Conservation (phyloP, 2,888 invertebrate genomes). For the Troilus luridus region DNA sequence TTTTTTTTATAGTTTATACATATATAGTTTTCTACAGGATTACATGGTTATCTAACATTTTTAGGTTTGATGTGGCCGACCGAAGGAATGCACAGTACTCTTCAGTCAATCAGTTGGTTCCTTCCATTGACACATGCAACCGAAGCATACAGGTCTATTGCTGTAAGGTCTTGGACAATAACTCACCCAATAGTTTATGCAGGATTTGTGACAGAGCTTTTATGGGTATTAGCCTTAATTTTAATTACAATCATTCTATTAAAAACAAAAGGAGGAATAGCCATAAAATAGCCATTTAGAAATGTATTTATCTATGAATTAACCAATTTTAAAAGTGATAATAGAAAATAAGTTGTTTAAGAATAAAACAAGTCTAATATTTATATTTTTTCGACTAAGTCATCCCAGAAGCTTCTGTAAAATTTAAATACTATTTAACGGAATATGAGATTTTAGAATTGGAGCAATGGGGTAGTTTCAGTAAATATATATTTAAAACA, state of each 20-base stretch:
- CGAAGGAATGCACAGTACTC: neutral
- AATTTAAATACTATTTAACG: too few species aligned
- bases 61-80: constrained; percentile 1
- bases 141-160: neutral
- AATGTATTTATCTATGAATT: neutral
- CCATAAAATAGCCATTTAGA: neutral
- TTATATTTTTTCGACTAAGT: too few species aligned
- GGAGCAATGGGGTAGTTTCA: too few species aligned
- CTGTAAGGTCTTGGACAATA: neutral
- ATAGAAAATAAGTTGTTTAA: too few species aligned
- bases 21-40: too few species aligned
- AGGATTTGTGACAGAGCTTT: neutral
- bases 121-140: neutral
- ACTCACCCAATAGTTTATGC: neutral
- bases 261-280: constrained; percentile 1
- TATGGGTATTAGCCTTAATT: neutral
- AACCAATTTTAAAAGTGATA: neutral
- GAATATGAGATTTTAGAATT: too few species aligned
- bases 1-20: too few species aligned
- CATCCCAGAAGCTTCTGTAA: too few species aligned
- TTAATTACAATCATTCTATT: neutral
- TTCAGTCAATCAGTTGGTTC: neutral
- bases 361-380: too few species aligned
- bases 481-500: too few species aligned
- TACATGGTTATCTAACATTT: neutral